These are phyloP conservation scores for Thecocarcelia acutangulata DNA, from an alignment of 2,888 invertebrate species.

Conservation along the genomic window DNA sequence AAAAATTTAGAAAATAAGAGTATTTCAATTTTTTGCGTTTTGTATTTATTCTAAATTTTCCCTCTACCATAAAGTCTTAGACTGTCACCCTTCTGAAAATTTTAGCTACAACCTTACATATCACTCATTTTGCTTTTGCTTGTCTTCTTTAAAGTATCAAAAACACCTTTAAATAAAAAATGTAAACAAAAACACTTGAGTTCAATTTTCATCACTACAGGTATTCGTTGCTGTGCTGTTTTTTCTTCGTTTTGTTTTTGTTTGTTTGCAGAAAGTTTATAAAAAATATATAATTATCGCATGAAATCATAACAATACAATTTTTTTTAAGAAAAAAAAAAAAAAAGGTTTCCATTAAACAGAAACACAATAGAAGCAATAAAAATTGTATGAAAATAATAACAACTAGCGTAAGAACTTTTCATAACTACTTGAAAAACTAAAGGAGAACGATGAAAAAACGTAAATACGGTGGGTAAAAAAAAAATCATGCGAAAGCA, in stretches of 20 bases:
- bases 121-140: background rate
- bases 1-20: no score
- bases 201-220: conserved; percentile 28
- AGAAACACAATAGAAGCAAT: conserved; percentile 43
- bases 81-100: no score
- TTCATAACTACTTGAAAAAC: conserved; percentile 25
- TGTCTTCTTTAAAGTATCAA: conserved; percentile 8
- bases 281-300: conserved; percentile 75
- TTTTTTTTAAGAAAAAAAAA: background rate
- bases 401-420: conserved; percentile 31
- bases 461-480: background rate
- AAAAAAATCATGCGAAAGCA: background rate
- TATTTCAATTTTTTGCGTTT: no score
- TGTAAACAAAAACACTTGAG: conserved; percentile 18
- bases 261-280: conserved; percentile 28
- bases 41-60: background rate
- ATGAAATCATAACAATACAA: conserved; percentile 74
- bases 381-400: conserved; percentile 37
- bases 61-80: conserved; percentile 25
- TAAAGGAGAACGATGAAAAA: background rate
- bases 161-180: conserved; percentile 32
- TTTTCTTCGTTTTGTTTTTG: background rate
- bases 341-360: conserved; percentile 35
- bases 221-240: background rate
- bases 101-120: no score